Evolutionary conservation across 2,113 vertebrate species (phyloP).

Genomic region (Regulus satrapa): DNA sequence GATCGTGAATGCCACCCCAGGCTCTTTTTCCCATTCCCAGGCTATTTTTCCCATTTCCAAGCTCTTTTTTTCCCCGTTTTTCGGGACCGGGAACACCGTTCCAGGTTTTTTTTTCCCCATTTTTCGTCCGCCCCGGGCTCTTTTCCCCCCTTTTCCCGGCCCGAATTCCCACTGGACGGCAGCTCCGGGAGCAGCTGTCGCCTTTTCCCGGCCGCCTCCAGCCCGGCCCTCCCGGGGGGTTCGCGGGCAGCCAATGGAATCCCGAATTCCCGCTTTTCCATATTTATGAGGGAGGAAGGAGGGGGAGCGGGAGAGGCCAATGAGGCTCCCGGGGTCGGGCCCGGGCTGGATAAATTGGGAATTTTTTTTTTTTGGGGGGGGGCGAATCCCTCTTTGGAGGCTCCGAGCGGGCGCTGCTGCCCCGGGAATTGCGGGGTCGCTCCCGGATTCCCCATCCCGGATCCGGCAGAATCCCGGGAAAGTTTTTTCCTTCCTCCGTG

Average conservation of each 20-base stretch:
- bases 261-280: not conserved
- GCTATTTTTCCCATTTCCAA: not conserved
- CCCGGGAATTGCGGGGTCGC: not conserved
- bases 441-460: not conserved
- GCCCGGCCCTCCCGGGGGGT: slow-evolving; percentile 47
- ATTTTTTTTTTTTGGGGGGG: not conserved
- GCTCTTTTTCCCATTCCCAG: not conserved
- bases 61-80: no score
- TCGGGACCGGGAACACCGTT: no score
- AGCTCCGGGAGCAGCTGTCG: slow-evolving; percentile 76
- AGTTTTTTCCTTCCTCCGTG: not conserved
- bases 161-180: not conserved
- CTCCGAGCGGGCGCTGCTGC: not conserved
- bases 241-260: slow-evolving; percentile 70
- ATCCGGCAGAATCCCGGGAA: not conserved
- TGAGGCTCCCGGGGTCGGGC: slow-evolving; percentile 58
- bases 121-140: no score
- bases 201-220: slow-evolving; percentile 32
- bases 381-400: slow-evolving; percentile 1
- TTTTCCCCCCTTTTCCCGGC: not conserved
- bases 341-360: slow-evolving; percentile 26
- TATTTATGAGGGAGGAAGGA: slow-evolving; percentile 67
- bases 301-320: slow-evolving; percentile 59
- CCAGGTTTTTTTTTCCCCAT: no score
- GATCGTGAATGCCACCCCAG: not conserved